Percentiles rank a stretch among this genome's conserved stretches.
These are phyloP conservation scores for Oasisia sp. DNA, from an alignment of 2,888 invertebrate genomes.

Conservation along the genomic window DNA sequence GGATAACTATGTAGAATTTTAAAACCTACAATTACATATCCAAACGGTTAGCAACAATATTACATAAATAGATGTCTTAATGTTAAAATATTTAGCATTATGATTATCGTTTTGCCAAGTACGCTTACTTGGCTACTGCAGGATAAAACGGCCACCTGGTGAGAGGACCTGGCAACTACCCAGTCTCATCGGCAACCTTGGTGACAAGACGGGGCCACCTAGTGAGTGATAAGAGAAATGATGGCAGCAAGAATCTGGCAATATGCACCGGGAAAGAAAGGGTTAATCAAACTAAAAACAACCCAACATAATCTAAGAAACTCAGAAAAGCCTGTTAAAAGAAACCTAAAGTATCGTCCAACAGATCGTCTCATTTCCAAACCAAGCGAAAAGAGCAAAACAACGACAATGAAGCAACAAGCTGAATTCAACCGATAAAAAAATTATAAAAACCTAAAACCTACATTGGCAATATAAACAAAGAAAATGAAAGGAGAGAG, in stretches of 20 bases:
- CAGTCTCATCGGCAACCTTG: not conserved
- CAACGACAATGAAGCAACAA: not conserved
- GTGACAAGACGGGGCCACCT: not conserved
- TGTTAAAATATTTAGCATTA: not conserved
- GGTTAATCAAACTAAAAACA: not conserved
- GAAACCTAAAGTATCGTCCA: not conserved
- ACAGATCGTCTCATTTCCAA: not conserved
- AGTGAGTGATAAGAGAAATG: not conserved
- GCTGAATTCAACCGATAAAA: not conserved
- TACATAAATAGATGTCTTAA: not conserved
- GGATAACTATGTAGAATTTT: not conserved
- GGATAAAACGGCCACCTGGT: conserved; percentile 4
- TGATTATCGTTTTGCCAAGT: not conserved
- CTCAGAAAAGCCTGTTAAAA: not conserved
- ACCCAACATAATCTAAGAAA: conserved; percentile 7
- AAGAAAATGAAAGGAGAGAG: conserved; percentile 4
- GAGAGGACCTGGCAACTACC: conserved; percentile 9
- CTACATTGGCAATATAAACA: conserved; percentile 11
- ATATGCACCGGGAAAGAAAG: not conserved
- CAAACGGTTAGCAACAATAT: not conserved
- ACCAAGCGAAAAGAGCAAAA: conserved; percentile 4
- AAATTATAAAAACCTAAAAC: not conserved
- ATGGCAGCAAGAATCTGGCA: not conserved
- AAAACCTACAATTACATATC: not conserved
- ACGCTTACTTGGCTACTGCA: conserved; percentile 9